A percentile compares a stretch with the other conserved stretches of the same genome.
These are phyloP conservation scores for Hystrix cristata DNA, from an alignment of 2,113 vertebrate species.

Conservation along the genomic window DNA sequence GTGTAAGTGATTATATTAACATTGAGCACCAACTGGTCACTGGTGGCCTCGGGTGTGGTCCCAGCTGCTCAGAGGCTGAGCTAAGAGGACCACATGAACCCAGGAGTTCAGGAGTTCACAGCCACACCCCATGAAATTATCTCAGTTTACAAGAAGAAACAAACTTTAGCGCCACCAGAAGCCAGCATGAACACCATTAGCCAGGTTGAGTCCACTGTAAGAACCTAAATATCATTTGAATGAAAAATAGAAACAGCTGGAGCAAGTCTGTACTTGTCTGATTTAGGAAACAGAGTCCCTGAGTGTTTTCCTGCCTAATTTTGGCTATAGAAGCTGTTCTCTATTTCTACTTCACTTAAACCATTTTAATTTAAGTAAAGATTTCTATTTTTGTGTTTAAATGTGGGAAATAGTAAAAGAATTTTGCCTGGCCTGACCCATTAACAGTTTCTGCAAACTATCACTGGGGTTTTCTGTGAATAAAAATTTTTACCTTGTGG, in stretches of 20 bases:
- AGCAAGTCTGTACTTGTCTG: constrained; percentile 55
- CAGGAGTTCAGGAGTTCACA: background rate
- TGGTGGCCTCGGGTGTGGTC: background rate
- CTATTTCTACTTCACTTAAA: constrained; percentile 27
- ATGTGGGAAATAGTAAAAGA: constrained; percentile 16
- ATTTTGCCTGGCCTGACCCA: background rate
- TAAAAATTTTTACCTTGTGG: background rate
- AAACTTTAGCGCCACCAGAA: background rate
- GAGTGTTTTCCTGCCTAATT: background rate
- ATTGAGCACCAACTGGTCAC: background rate
- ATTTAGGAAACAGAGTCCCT: constrained; percentile 39
- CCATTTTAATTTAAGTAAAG: background rate
- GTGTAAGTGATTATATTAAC: background rate
- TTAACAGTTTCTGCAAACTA: constrained; percentile 21
- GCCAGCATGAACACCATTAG: background rate
- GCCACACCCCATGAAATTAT: background rate
- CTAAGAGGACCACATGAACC: background rate
- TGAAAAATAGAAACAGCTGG: constrained; percentile 54
- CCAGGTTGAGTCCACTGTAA: background rate
- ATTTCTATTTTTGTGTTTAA: background rate
- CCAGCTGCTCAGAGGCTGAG: background rate
- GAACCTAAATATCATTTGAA: constrained; percentile 60
- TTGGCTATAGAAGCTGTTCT: background rate
- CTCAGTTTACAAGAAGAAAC: background rate
- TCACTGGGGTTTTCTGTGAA: background rate